Evolutionary conservation across 1,140 invertebrate genomes (phyloP), one percentile per base, ranked within the genome.

Genomic region (Semibalanus balanoides): DNA sequence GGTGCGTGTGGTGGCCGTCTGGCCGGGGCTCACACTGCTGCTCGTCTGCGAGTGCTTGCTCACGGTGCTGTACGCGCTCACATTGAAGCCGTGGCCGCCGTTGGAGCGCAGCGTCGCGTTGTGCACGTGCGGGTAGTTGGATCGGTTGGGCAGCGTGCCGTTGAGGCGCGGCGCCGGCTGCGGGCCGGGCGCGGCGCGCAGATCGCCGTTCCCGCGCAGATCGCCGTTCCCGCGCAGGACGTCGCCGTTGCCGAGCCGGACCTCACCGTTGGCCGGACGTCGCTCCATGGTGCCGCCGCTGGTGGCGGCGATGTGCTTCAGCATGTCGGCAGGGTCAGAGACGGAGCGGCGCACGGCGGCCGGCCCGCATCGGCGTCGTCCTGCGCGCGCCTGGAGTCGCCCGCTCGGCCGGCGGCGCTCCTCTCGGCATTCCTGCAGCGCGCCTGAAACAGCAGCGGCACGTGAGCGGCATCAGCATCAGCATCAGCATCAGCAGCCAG

Each of bases 1-100:
- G 74, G 79, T 79, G 28, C 80, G 76, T 28, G 78, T 80, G 31
- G 76, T 76, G 27, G 76, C 75, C 29, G 73, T 77, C 35, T 40
- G 35, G 73, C 73, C 75, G 74, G 81, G 40, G 79, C 78, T 79
- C 64, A 79, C 78, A 27, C 69, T 70, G 28, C 69, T 27, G 69
- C 28, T 70, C 69, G 28, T n/a, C 69, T 70, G 35, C 5, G 35
- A 40, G 35, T 40, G 35, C 35, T 40, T 40, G 35, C 35, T 40
- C 35, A 40, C 35, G 5, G 35, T 40, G 35, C 35, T 40, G 35
- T 40, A 40, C 5, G 35, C 35, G 35, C 35, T 40, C 5, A 40
- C 35, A 17, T 40, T 40, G 35, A 40, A 40, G 35, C 35, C 35
- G 35, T 70, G 69, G 28, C 28, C 69, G 28, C 69, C 69, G 69